phyloP scores from a whole-genome alignment of 1,140 invertebrate species.

The Magallana angulata region DNA sequence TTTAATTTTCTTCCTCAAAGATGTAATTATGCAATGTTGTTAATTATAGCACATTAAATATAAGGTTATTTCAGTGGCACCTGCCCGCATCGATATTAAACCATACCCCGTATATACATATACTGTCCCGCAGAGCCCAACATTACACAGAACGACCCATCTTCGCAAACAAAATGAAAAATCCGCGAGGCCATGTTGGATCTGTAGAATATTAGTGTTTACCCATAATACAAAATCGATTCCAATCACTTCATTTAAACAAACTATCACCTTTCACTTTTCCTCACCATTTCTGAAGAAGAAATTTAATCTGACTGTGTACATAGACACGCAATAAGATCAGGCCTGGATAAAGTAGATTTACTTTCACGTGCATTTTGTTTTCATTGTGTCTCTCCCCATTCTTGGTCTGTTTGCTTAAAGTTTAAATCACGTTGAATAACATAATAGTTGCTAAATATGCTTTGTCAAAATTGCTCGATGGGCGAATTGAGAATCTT shows the following conservation, averaged over 20 bases:
- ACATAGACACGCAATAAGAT: not conserved
- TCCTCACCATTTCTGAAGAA: not conserved
- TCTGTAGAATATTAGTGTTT: not conserved
- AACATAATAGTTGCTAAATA: not conserved
- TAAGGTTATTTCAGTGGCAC: no score
- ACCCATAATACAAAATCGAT: not conserved
- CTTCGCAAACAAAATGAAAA: not conserved
- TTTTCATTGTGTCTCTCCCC: no score
- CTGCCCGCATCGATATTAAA: not conserved
- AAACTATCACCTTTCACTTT: not conserved
- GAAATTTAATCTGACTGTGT: constrained; percentile 24
- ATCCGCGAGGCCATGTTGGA: not conserved
- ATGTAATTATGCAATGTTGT: not conserved
- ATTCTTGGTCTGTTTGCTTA: not conserved
- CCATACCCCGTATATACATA: not conserved
- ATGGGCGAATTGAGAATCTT: no score
- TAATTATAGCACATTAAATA: not conserved
- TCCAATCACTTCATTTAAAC: not conserved
- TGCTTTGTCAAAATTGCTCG: no score
- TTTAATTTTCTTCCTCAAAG: not conserved
- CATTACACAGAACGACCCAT: not conserved
- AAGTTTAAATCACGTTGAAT: not conserved
- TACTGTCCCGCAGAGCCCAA: not conserved
- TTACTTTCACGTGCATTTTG: no score
- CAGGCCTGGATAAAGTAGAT: no score